phyloP scores from a whole-genome alignment of 2,888 invertebrate species.

The Heteromurus nitidus region DNA sequence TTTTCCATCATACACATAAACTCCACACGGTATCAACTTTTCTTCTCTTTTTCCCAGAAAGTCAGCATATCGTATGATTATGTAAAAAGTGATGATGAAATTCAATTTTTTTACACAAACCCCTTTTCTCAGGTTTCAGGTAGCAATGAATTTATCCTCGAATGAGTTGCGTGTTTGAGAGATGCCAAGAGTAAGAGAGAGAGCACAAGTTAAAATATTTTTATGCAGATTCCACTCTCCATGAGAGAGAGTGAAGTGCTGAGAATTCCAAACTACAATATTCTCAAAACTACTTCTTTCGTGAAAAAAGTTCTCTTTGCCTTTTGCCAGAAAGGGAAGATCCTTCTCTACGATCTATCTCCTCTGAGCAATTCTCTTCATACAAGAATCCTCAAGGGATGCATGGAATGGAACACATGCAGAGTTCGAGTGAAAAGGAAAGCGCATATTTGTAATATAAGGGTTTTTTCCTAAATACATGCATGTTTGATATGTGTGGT shows the following conservation, averaged over 20 bases:
- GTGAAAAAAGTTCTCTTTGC: neutral
- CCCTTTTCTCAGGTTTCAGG: no score
- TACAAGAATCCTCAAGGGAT: neutral
- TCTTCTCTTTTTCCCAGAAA: no score
- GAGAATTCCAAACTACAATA: neutral
- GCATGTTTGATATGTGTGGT: constrained; percentile 13
- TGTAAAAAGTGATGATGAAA: constrained; percentile 29
- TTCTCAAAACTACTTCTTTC: no score
- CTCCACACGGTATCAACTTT: no score
- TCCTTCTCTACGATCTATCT: neutral
- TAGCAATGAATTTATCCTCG: no score
- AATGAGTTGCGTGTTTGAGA: neutral
- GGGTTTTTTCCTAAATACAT: no score
- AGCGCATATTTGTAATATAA: no score
- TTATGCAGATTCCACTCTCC: neutral
- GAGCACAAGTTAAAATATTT: neutral
- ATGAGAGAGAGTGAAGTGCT: neutral
- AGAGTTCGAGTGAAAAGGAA: constrained; percentile 14
- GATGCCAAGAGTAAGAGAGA: neutral
- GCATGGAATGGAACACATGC: constrained; percentile 4
- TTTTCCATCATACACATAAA: no score
- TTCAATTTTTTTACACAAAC: no score
- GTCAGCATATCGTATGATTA: no score
- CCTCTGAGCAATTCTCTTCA: no score
- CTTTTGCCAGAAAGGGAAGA: constrained; percentile 16